Conservation (phyloP, 2,888 invertebrate genomes). For the Philonicus albiceps region DNA sequence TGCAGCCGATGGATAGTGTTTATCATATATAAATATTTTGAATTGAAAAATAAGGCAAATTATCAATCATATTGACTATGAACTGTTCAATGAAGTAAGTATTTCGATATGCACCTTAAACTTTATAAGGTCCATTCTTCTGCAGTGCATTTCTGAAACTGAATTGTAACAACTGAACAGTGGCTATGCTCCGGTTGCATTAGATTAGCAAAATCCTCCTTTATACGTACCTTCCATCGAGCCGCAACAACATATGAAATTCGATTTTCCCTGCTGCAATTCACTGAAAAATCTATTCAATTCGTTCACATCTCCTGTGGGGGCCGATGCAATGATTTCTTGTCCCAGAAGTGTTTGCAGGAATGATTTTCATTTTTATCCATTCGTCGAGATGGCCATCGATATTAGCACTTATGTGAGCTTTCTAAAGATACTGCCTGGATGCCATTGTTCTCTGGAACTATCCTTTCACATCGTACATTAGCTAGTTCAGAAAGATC, state of each 20-base stretch:
- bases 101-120: not conserved
- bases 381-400: not conserved
- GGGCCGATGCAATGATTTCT: not conserved
- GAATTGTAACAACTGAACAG: not conserved
- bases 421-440: not conserved
- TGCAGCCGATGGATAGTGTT: too few species aligned
- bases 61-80: too few species aligned
- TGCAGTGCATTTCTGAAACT: not conserved
- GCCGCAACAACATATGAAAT: not conserved
- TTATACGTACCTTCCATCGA: not conserved
- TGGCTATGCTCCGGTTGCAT: not conserved
- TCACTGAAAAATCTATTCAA: not conserved
- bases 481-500: not conserved
- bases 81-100: not conserved
- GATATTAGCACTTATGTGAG: not conserved
- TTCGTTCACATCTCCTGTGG: not conserved
- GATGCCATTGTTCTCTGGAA: not conserved
- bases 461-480: not conserved
- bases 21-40: too few species aligned
- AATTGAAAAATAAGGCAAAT: too few species aligned
- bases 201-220: not conserved
- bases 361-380: slow-evolving; percentile 4
- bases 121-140: not conserved
- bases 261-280: not conserved
- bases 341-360: not conserved